Evolutionary conservation across 2,888 invertebrate species (phyloP).

Genomic region (Rotaria macrura): DNA sequence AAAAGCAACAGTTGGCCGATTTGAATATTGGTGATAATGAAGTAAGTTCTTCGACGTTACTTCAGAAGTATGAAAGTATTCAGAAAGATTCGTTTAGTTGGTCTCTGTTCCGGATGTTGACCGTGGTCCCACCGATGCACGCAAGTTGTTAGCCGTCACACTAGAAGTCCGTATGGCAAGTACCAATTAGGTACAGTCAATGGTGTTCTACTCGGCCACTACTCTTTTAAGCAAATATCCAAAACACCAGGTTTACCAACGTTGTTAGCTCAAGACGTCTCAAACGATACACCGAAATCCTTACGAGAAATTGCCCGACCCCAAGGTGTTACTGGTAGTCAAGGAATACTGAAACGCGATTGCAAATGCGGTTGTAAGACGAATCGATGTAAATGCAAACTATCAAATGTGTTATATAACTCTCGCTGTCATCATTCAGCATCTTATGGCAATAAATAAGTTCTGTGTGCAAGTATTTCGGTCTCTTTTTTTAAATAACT

Average conservation of each 20-base stretch:
- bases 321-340: constrained; percentile 5
- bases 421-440: background rate
- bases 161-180: constrained; percentile 7
- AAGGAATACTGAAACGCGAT: constrained; percentile 22
- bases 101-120: constrained; percentile 1
- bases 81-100: background rate
- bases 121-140: constrained; percentile 13
- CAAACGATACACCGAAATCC: background rate
- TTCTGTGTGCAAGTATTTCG: too few species aligned
- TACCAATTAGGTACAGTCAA: background rate
- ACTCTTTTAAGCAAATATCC: constrained; percentile 15
- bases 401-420: background rate
- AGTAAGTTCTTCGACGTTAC: background rate
- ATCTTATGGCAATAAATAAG: background rate
- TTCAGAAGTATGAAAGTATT: background rate
- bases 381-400: background rate
- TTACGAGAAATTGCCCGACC: background rate
- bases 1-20: background rate
- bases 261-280: background rate
- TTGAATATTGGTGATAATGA: background rate
- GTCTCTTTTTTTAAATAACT: too few species aligned
- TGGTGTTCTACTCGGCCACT: background rate
- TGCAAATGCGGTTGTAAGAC: background rate
- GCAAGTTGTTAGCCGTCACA: constrained; percentile 19
- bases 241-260: background rate